These are phyloP conservation scores for Falco rusticolus DNA, from an alignment of 2,797 vertebrate genomes.

Conservation along the genomic window DNA sequence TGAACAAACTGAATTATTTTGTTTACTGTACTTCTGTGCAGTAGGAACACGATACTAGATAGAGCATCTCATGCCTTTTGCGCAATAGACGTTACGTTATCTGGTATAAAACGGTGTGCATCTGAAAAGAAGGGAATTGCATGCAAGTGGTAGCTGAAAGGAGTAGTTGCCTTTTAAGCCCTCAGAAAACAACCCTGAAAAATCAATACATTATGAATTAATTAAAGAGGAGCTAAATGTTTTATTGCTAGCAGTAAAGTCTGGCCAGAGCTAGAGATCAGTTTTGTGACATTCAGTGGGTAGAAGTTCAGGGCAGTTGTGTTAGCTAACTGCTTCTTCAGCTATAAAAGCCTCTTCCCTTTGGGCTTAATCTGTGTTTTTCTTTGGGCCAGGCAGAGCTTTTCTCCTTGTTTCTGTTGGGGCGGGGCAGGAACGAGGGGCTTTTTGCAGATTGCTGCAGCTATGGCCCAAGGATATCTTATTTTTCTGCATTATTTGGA, in stretches of 20 bases:
- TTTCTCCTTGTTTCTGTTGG: background rate
- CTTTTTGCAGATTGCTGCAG: background rate
- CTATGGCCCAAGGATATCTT: background rate
- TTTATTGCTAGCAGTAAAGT: conserved; percentile 29
- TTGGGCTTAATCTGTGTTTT: background rate
- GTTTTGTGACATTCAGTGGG: background rate
- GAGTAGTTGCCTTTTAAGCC: background rate
- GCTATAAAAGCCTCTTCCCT: background rate
- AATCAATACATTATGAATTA: background rate
- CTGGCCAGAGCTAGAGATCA: background rate
- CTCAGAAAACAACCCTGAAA: background rate
- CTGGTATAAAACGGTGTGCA: background rate
- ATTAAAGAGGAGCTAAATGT: background rate
- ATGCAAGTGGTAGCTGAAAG: background rate
- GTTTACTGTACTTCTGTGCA: background rate
- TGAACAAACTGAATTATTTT: background rate
- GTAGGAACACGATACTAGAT: background rate
- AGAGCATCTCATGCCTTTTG: background rate
- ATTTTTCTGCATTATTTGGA: background rate
- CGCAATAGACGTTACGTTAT: background rate
- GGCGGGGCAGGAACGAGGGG: background rate
- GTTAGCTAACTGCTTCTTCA: background rate
- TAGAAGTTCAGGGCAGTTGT: background rate
- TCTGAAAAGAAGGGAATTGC: background rate
- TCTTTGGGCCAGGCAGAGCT: background rate